These are phyloP conservation scores for Lydus trimaculatus DNA, from an alignment of 2,888 invertebrate genomes.

Conservation along the genomic window DNA sequence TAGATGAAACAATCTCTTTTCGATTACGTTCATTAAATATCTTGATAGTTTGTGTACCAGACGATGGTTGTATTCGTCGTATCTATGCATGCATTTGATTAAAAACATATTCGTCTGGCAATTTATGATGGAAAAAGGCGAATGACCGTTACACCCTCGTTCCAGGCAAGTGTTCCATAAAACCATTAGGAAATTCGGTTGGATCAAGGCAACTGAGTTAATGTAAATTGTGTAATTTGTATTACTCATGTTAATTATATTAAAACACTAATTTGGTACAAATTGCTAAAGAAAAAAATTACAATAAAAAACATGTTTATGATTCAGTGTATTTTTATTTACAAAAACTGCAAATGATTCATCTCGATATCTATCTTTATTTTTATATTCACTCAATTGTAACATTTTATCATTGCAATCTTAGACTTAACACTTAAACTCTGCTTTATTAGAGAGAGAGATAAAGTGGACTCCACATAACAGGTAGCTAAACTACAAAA, in stretches of 20 bases:
- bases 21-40: not conserved
- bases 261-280: not conserved
- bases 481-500: too few species aligned
- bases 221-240: not conserved
- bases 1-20: not conserved
- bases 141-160: constrained; percentile 10
- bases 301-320: too few species aligned
- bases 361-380: too few species aligned
- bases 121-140: not conserved
- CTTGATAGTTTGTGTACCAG: not conserved
- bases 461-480: too few species aligned
- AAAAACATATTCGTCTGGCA: not conserved
- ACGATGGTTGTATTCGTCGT: not conserved
- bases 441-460: too few species aligned
- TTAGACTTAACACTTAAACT: too few species aligned
- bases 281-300: too few species aligned
- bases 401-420: too few species aligned
- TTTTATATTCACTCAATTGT: too few species aligned
- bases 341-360: too few species aligned
- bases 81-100: not conserved
- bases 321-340: too few species aligned
- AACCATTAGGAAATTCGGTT: not conserved
- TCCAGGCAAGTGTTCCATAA: not conserved
- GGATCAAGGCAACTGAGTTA: not conserved
- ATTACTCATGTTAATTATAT: not conserved